Evolutionary conservation across 2,797 vertebrate genomes (phyloP), one percentile per base, ranked within the genome.

Genomic region (Myotis daubentonii): DNA sequence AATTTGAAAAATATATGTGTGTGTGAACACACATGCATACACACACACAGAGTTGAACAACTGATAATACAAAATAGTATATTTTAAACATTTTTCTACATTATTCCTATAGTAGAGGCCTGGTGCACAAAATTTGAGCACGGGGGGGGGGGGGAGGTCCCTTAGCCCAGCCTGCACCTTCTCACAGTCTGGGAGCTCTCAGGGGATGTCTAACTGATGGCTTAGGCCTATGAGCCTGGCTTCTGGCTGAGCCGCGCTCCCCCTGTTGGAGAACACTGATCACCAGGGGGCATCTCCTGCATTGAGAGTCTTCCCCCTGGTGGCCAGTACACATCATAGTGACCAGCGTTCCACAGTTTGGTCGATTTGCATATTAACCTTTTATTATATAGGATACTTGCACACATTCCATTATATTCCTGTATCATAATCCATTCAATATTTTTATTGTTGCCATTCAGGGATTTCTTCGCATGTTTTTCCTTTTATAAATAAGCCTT

Each of bases 401-500:
- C 4, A 75, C 36, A 17, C 60, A 83, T 55, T 22, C 30, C 13
- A n/a, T 49, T 70, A 87, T 12, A 44, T 20, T 82, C 13, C 1
- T 20, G 12, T 53, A 13, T 28, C 55, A 71, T 33, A 22, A 44
- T 83, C 75, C 20, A 53, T 62, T 94, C 55, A 94, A 53, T 74
- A 13, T 7, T 22, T 51, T 6, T 79, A 23, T 20, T 33, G 5
- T 82, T 85, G 20, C 3, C 74, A 71, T 80, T 55, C 2, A 41
- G 87, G 8, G 6, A 74, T 30, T 62, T 68, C n/a, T 80, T 1
- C 15, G 87, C 30, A 51, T 38, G 2, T 68, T 75, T 85, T 79
- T 53, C 55, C 22, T 91, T 20, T 28, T 83, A 49, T 74, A 93
- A 95, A 96, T 23, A 88, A 66, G 6, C 17, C 47, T 88, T 7